Evolutionary conservation across 1,140 invertebrate species (phyloP).

Genomic region (Zaprionus camerounensis): DNA sequence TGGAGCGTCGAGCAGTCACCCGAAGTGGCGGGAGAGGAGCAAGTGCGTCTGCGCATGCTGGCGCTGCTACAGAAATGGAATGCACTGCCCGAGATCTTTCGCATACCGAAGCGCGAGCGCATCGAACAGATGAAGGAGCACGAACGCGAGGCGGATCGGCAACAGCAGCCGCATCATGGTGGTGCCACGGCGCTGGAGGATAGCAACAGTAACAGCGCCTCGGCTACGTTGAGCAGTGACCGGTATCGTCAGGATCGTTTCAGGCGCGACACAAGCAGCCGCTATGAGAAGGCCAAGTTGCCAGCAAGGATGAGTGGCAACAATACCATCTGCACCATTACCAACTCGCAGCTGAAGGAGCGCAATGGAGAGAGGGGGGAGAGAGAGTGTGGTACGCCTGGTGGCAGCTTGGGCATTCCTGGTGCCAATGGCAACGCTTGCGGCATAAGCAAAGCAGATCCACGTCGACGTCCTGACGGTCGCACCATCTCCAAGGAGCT

Average conservation of each 20-base stretch:
- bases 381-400: background rate
- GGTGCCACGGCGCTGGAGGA: slow-evolving; percentile 66
- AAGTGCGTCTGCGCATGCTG: slow-evolving; percentile 20
- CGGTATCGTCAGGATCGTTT: slow-evolving; percentile 84
- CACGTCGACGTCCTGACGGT: slow-evolving; percentile 19
- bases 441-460: slow-evolving; percentile 10
- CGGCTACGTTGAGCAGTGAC: slow-evolving; percentile 51
- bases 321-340: slow-evolving; percentile 48
- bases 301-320: slow-evolving; percentile 38
- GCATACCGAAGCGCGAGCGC: slow-evolving; percentile 97
- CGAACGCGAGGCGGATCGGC: slow-evolving; percentile 90
- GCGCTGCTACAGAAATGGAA: slow-evolving; percentile 63
- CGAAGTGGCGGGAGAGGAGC: slow-evolving; percentile 39
- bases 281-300: slow-evolving; percentile 44
- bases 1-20: slow-evolving; percentile 86
- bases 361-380: slow-evolving; percentile 17
- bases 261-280: slow-evolving; percentile 53
- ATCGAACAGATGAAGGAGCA: slow-evolving; percentile 97
- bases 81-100: slow-evolving; percentile 88
- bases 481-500: slow-evolving; percentile 67
- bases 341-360: slow-evolving; percentile 41
- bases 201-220: slow-evolving; percentile 41
- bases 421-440: slow-evolving; percentile 5
- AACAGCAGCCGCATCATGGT: slow-evolving; percentile 43
- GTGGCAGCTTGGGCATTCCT: background rate